Conservation (phyloP, 2,888 invertebrate genomes). For the Caenorhabditis parvicauda region DNA sequence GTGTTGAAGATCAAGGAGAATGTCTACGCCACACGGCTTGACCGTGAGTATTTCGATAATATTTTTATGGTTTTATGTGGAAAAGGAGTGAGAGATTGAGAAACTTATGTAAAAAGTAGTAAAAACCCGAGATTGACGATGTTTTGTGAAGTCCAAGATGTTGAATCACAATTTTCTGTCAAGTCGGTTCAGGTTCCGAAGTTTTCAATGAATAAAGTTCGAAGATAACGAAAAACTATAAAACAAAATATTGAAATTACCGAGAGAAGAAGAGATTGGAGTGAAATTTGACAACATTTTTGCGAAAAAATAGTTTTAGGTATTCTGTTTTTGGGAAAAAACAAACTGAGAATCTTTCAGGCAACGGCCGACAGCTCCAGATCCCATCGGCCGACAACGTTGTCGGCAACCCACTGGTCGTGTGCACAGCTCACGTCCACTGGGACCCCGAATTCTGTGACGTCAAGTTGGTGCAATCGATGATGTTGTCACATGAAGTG, state of each 20-base stretch:
- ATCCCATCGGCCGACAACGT: constrained; percentile 66
- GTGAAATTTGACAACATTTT: background rate
- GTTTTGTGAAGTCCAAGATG: too few species aligned
- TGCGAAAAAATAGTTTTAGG: background rate
- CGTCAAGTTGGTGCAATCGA: constrained; percentile 96
- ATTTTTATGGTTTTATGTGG: background rate
- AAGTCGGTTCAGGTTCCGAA: too few species aligned
- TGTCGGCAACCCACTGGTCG: constrained; percentile 80
- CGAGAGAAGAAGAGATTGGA: too few species aligned
- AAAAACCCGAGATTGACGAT: too few species aligned
- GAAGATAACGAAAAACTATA: too few species aligned
- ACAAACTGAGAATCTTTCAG: too few species aligned
- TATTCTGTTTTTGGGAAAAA: too few species aligned
- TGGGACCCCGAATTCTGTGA: constrained; percentile 99
- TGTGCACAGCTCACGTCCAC: constrained; percentile 97
- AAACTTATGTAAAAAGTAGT: background rate
- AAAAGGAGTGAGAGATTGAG: background rate
- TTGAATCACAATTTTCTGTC: too few species aligned
- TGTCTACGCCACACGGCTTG: constrained; percentile 91
- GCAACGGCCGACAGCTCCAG: constrained; percentile 11
- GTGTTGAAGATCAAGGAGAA: constrained; percentile 89
- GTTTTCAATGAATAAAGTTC: too few species aligned
- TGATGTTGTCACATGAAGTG: constrained; percentile 95
- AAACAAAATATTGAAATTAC: too few species aligned
- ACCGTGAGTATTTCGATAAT: constrained; percentile 69